These are phyloP conservation scores for Druceiella hillmani DNA, from an alignment of 2,888 invertebrate species.

Conservation along the genomic window DNA sequence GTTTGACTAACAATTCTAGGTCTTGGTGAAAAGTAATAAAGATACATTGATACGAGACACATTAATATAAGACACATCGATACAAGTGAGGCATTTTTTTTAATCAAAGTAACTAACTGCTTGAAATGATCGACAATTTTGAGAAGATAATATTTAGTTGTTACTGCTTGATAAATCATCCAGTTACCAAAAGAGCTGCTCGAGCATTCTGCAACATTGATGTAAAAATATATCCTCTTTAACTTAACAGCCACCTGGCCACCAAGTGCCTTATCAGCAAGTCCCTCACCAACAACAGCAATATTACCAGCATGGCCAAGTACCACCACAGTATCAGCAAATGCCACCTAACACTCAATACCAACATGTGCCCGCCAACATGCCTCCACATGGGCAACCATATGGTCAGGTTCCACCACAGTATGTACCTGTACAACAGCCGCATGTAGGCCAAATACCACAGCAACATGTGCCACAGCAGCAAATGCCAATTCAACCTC, in stretches of 20 bases:
- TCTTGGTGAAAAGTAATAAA: no score
- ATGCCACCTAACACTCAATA: constrained; percentile 24
- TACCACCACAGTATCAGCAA: constrained; percentile 21
- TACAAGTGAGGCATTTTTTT: neutral
- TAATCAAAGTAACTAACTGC: neutral
- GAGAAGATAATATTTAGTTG: no score
- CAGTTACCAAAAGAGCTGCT: no score
- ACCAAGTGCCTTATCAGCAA: constrained; percentile 34
- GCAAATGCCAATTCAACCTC: no score
- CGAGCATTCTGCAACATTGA: no score
- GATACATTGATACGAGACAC: no score
- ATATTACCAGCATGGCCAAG: constrained; percentile 24
- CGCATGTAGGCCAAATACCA: constrained; percentile 5
- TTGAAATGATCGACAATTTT: neutral
- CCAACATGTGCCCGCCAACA: constrained; percentile 23
- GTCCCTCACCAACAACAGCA: constrained; percentile 22
- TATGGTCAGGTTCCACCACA: constrained; percentile 17
- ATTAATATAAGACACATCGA: no score
- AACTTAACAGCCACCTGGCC: constrained; percentile 42
- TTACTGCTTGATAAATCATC: no score
- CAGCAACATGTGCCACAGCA: no score
- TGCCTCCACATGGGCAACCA: constrained; percentile 21
- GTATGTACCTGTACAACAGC: constrained; percentile 11
- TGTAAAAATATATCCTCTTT: no score
- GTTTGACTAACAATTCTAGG: no score